A percentile compares a stretch with the other conserved stretches of the same genome.
These are phyloP conservation scores for Caenorhabditis remanei DNA, from an alignment of 1,140 invertebrate genomes.

Conservation along the genomic window DNA sequence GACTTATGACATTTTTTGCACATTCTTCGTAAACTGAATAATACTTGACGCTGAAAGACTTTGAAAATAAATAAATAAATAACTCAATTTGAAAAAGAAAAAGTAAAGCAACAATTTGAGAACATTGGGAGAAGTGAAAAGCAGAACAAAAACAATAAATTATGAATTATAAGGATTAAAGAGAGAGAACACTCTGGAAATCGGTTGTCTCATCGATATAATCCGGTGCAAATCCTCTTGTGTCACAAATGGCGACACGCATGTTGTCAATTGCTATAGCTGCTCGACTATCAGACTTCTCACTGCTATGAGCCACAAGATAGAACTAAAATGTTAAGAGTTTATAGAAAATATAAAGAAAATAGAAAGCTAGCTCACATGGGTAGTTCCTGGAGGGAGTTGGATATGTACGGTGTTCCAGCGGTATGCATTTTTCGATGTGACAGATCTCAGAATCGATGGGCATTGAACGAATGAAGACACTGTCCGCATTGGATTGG, in stretches of 20 bases:
- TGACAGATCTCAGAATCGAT: conserved; percentile 76
- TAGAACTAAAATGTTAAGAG: conserved; percentile 71
- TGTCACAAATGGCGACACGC: conserved; percentile 74
- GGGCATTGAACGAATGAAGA: conserved; percentile 74
- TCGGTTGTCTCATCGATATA: conserved; percentile 60
- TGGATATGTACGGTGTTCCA: conserved; percentile 77
- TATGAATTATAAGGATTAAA: neutral
- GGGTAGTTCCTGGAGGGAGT: conserved; percentile 75
- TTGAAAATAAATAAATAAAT: neutral
- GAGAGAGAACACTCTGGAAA: conserved; percentile 29
- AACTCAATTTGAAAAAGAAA: neutral
- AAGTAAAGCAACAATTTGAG: conserved; percentile 50
- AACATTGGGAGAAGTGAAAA: conserved; percentile 10
- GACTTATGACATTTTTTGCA: conserved; percentile 3
- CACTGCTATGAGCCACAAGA: conserved; percentile 75
- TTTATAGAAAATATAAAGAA: conserved; percentile 1
- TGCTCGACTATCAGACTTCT: conserved; percentile 70
- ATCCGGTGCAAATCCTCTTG: conserved; percentile 62
- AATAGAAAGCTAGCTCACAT: conserved; percentile 62
- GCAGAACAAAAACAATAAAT: conserved; percentile 1
- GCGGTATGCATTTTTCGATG: conserved; percentile 76
- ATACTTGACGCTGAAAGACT: conserved; percentile 3
- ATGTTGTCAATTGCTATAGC: conserved; percentile 77
- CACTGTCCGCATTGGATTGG: conserved; percentile 74
- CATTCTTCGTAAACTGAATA: neutral